These are phyloP conservation scores for Chloropsis cyanopogon DNA, from an alignment of 2,113 vertebrate genomes.

Conservation along the genomic window DNA sequence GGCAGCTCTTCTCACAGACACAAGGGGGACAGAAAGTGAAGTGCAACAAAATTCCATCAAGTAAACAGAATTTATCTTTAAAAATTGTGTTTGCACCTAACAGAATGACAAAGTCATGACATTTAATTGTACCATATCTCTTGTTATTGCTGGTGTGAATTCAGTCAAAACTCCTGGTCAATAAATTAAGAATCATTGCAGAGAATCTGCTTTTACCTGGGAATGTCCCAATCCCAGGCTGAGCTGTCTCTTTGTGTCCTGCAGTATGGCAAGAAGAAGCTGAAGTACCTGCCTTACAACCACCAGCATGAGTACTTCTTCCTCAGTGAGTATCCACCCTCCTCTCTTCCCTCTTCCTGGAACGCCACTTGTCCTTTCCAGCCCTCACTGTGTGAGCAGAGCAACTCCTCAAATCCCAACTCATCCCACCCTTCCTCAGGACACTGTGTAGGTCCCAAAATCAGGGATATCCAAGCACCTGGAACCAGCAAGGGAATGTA, in stretches of 20 bases:
- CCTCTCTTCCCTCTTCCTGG: background rate
- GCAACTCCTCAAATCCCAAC: background rate
- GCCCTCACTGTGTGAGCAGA: background rate
- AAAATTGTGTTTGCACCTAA: background rate
- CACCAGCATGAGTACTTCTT: constrained; percentile 94
- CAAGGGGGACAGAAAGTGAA: background rate
- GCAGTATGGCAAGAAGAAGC: constrained; percentile 92
- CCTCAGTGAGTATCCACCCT: constrained; percentile 78
- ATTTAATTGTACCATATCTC: background rate
- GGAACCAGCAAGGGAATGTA: background rate
- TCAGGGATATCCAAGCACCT: background rate
- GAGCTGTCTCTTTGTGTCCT: constrained; percentile 16
- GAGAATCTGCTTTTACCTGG: background rate
- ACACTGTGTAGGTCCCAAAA: background rate
- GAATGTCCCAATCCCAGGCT: background rate
- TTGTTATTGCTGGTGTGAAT: background rate
- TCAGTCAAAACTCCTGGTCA: background rate
- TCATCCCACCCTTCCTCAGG: background rate
- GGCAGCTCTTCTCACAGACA: background rate
- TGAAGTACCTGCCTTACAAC: constrained; percentile 87
- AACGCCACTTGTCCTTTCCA: background rate
- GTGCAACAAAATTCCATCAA: background rate
- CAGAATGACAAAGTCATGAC: background rate
- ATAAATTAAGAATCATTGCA: background rate
- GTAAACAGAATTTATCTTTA: background rate